A percentile compares a stretch with the other conserved stretches of the same genome.
Evolutionary conservation across 2,113 vertebrate genomes (phyloP).

Genomic region (Tachycineta bicolor): DNA sequence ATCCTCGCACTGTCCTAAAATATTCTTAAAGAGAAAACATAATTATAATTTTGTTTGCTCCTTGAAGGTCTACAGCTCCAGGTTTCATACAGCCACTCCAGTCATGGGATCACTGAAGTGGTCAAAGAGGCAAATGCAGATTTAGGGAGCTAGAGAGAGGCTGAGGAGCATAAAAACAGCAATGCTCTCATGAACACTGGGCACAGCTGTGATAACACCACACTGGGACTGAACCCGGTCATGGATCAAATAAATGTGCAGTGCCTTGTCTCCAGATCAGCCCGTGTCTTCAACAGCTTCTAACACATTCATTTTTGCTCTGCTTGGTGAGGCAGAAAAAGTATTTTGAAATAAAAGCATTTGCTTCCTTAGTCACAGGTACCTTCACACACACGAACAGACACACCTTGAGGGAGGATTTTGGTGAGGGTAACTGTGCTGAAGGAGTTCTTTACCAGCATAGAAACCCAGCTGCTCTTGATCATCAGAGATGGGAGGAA

Average conservation of each 20-base stretch:
- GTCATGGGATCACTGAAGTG: rapidly evolving
- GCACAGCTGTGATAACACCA: neutral
- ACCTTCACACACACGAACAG: neutral
- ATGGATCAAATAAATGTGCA: neutral
- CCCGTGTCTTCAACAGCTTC: neutral
- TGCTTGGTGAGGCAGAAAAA: neutral
- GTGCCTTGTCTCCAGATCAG: neutral
- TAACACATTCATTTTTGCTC: neutral
- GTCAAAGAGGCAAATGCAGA: neutral
- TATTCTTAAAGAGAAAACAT: neutral
- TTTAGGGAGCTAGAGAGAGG: neutral
- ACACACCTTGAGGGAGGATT: neutral
- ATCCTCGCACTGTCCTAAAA: neutral
- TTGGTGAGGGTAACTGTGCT: neutral
- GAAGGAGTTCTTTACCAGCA: neutral
- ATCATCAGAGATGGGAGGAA: neutral
- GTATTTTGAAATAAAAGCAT: neutral
- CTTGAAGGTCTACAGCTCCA: neutral
- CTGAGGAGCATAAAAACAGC: neutral
- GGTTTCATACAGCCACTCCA: neutral
- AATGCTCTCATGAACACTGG: neutral
- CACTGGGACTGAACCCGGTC: neutral
- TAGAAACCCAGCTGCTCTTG: neutral
- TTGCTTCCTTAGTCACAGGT: neutral
- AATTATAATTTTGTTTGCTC: neutral